Percentiles rank a stretch among this genome's conserved stretches.
phyloP scores from a whole-genome alignment of 2,113 vertebrate species.

The Danionella cerebrum region DNA sequence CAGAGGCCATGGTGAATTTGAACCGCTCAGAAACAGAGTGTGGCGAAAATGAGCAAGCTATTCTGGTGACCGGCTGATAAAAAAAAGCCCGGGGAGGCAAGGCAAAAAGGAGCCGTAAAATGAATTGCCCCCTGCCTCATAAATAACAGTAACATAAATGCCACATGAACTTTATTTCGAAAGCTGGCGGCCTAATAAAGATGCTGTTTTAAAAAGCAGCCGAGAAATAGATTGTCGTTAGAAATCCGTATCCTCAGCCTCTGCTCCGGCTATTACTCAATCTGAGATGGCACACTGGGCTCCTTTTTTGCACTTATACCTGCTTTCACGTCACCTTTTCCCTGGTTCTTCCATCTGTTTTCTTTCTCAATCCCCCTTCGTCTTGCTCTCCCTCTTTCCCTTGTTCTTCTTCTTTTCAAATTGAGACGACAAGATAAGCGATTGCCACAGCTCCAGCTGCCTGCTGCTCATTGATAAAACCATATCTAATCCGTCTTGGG shows the following conservation, averaged over 20 bases:
- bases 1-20: slow-evolving; percentile 46
- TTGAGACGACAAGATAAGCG: slow-evolving; percentile 66
- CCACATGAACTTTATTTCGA: slow-evolving; percentile 72
- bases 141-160: slow-evolving; percentile 76
- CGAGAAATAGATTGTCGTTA: slow-evolving; percentile 60
- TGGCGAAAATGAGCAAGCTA: slow-evolving; percentile 48
- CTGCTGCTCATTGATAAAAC: slow-evolving; percentile 74
- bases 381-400: slow-evolving; percentile 36
- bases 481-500: slow-evolving; percentile 67
- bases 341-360: slow-evolving; percentile 28
- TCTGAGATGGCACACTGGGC: slow-evolving; percentile 50
- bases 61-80: slow-evolving; percentile 53
- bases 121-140: slow-evolving; percentile 58
- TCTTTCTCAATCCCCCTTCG: slow-evolving; percentile 33
- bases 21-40: slow-evolving; percentile 44
- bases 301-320: slow-evolving; percentile 46
- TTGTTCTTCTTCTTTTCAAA: slow-evolving; percentile 66
- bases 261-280: slow-evolving; percentile 47
- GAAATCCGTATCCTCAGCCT: slow-evolving; percentile 49
- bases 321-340: slow-evolving; percentile 23
- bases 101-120: slow-evolving; percentile 59
- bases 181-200: slow-evolving; percentile 66
- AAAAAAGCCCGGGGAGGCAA: slow-evolving; percentile 49
- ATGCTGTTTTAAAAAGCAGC: slow-evolving; percentile 62
- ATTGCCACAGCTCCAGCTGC: slow-evolving; percentile 55